Evolutionary conservation across 2,113 vertebrate species (phyloP).

Genomic region (Crotalus viridis): DNA sequence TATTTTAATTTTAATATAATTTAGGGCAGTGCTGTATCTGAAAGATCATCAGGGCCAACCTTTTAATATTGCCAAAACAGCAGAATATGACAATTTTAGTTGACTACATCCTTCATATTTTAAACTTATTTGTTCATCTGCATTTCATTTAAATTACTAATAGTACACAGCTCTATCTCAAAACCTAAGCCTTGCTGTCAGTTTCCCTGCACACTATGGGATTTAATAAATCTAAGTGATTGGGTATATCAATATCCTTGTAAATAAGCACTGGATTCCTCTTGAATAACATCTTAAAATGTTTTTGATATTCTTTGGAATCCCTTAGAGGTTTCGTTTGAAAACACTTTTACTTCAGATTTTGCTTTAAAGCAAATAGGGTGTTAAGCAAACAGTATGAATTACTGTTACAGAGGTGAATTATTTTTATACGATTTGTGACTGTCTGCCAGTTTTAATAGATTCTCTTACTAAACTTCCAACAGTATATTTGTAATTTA

Average conservation of each 20-base stretch:
- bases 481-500: not conserved
- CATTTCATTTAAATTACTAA: not conserved
- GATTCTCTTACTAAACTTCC: not conserved
- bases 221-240: not conserved
- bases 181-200: not conserved
- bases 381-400: not conserved
- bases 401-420: not conserved
- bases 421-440: not conserved
- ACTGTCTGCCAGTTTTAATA: not conserved
- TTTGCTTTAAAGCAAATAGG: not conserved
- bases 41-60: not conserved
- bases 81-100: not conserved
- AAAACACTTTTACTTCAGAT: not conserved
- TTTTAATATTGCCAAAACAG: constrained; percentile 8
- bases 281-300: not conserved
- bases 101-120: not conserved
- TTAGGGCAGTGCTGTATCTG: not conserved
- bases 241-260: not conserved
- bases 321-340: not conserved
- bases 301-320: not conserved
- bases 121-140: not conserved
- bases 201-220: not conserved
- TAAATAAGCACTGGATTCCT: not conserved
- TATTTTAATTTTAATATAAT: not conserved
- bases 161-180: not conserved